Evolutionary conservation across 2,113 vertebrate species (phyloP).

Genomic region (Amphiprion percula): DNA sequence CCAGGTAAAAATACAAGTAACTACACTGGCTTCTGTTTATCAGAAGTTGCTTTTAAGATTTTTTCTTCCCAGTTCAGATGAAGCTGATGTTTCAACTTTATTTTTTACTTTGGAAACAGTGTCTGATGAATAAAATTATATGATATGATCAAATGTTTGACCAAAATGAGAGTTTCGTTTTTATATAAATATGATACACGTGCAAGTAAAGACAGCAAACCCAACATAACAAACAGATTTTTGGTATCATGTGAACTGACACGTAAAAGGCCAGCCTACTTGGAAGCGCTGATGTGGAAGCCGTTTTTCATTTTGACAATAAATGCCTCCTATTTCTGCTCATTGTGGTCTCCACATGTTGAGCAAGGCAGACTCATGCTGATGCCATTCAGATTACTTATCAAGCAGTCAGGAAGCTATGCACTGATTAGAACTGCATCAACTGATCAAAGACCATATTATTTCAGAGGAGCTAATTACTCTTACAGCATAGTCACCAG

Average conservation of each 20-base stretch:
- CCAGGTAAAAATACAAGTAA: too few relatives aligned
- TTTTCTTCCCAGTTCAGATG: too few relatives aligned
- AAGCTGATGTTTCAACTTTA: not conserved
- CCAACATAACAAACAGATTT: not conserved
- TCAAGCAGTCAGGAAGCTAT: conserved; percentile 16
- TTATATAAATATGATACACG: too few relatives aligned
- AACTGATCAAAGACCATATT: conserved; percentile 2
- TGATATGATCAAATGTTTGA: not conserved
- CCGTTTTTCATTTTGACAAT: conserved; percentile 50
- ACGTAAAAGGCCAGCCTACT: not conserved
- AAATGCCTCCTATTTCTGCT: conserved; percentile 6
- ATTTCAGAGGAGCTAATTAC: too few relatives aligned
- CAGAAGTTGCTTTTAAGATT: too few relatives aligned
- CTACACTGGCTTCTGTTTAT: too few relatives aligned
- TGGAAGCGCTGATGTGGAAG: conserved; percentile 41
- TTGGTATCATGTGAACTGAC: not conserved
- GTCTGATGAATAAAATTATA: not conserved
- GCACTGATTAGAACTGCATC: conserved; percentile 29
- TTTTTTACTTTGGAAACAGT: conserved; percentile 5
- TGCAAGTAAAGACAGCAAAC: not conserved
- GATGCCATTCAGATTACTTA: conserved; percentile 27
- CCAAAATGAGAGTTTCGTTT: too few relatives aligned
- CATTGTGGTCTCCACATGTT: conserved; percentile 8
- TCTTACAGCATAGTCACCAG: too few relatives aligned
- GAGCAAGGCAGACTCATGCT: not conserved